Base-by-base conservation (phyloP, 2,888 invertebrate species). In the Marronus borbonicus region DNA sequence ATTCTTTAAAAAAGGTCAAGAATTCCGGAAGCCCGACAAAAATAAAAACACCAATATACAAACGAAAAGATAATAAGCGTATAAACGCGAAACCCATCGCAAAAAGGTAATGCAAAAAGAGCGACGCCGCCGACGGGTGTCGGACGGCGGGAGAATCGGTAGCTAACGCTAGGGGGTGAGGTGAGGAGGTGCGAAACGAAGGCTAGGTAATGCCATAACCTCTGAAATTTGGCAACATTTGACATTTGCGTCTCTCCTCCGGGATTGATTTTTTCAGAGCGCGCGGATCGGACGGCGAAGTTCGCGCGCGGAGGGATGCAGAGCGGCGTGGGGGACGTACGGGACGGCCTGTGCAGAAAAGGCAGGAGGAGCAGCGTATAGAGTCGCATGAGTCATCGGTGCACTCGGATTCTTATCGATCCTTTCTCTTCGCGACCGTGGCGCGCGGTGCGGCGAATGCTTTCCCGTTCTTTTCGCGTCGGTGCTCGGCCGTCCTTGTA, bases 331-430 rank as follows among this genome's bases (percentile, higher is more conserved):
- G 65, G 68, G 70, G 62, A 10, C n/a, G 20, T 20, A 20, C 55
- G 55, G 55, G 20, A 55, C 55, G 79, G 68, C 50, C 68, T 28
- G 62, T 70, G 72, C 64, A 72, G 77, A 72, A 70, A 64, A 44
- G 68, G 65, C 69, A 55, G 76, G 68, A 65, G 72, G 17, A 58
- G 82, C 81, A 81, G 79, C 80, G 81, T 81, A 80, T 84, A 86
- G 84, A 84, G 86, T 86, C 86, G 87, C 86, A 85, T 88, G 88
- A 88, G 87, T 88, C 88, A 88, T 88, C 88, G 85, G 86, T 88
- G 88, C 88, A 88, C 88, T 87, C 87, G 86, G 86, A 86, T 86
- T 87, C 87, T 88, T 88, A 88, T 88, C 87, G 88, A 88, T 88
- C 87, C 80, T 64, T 78, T 75, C 50, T 68, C 65, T 31, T 31